Evolutionary conservation across 2,113 vertebrate genomes (phyloP), one percentile per base, ranked within the genome.

Genomic region (Onychostruthus taczanowskii): DNA sequence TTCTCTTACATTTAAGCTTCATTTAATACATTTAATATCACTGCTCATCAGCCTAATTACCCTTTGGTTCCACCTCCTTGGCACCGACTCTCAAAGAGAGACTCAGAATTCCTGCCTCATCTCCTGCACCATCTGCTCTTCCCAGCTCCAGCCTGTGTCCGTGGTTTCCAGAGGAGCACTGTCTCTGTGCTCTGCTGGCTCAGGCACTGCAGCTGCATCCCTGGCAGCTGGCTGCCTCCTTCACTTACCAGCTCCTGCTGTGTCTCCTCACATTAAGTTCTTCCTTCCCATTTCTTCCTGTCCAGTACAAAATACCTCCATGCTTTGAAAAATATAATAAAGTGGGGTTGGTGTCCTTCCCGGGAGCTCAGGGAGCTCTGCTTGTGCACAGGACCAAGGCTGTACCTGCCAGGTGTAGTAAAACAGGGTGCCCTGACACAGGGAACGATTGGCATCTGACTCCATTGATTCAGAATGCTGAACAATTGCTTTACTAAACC

Each of bases 31-130:
- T 67, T 67, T 62, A 35, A 20, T 81, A 63, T 84, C 10, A 9
- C 26, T 76, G n/a, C 76, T 88, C 83, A 90, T 83, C 68, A 90
- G 55, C 63, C 55, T 90, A 74, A 88, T 94, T 94, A 69, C 75
- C 47, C 74, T 91, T 74, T 67, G 47, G 52, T 81, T 35, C 84
- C 61, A 55, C 77, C 73, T 69, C 76, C 74, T 84, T 81, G 85
- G 85, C 90, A 90, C 72, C 77, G 64, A 18, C 10, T 50, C 86
- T 50, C 37, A 76, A 62, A 86, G 46, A 37, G 13, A 86, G n/a
- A 9, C n/a, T 85, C 37, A 10, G 3, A 13, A 33, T 46, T 80
- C 76, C 76, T 80, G 33, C 73, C 72, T 90, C 67, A 88, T 88
- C 84, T 93, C 83, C 76, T 50, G 59, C 72, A 55, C 85, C 95